Percentiles rank a stretch among this genome's conserved stretches.
Evolutionary conservation across 2,888 invertebrate species (phyloP).

Genomic region (Scaptomyza tumidula): DNA sequence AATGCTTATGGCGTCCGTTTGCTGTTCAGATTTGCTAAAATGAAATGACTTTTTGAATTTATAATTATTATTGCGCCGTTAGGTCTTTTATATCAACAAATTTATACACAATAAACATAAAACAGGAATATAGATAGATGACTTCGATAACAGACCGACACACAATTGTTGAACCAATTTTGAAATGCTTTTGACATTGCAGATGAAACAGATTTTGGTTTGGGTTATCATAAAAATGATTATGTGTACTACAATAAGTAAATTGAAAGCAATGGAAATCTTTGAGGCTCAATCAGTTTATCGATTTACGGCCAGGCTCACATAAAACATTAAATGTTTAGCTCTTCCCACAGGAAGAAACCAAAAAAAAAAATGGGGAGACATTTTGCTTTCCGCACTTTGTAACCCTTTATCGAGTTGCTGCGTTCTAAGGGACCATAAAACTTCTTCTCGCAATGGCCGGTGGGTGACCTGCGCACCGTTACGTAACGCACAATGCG

Average conservation of each 20-base stretch:
- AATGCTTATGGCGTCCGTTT: background rate
- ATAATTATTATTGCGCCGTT: conserved; percentile 43
- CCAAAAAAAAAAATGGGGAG: too few relatives aligned
- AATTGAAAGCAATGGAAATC: conserved; percentile 66
- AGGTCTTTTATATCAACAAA: conserved; percentile 10
- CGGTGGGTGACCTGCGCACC: conserved; percentile 41
- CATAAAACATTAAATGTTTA: conserved; percentile 63
- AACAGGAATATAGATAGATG: conserved; percentile 11
- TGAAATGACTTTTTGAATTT: conserved; percentile 54
- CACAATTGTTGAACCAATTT: conserved; percentile 26
- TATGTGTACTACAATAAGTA: conserved; percentile 40
- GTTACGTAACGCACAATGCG: conserved; percentile 29
- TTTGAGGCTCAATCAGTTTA: conserved; percentile 70
- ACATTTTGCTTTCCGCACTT: background rate
- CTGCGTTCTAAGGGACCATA: conserved; percentile 19
- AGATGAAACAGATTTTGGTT: conserved; percentile 52
- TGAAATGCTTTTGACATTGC: conserved; percentile 18
- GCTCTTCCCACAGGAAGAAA: background rate
- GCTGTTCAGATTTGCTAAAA: conserved; percentile 1
- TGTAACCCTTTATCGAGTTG: conserved; percentile 35
- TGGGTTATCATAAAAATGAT: conserved; percentile 37
- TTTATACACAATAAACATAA: background rate
- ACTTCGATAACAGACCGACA: conserved; percentile 7
- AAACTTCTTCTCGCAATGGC: conserved; percentile 23
- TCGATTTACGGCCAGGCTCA: conserved; percentile 68